Conservation (phyloP, 1,140 invertebrate genomes). For the Dolichoris vasculosae region DNA sequence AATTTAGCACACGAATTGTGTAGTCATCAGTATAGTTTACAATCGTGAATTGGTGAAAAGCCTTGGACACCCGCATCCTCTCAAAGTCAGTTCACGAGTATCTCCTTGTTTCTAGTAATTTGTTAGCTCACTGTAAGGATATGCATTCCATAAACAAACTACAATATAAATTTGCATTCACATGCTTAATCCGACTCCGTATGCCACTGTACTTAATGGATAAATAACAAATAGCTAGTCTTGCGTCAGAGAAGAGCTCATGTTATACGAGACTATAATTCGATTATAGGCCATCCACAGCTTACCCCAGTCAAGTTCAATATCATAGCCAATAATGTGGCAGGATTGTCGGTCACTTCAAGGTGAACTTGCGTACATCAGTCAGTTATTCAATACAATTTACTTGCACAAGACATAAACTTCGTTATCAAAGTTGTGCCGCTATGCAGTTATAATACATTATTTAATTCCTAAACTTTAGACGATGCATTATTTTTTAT, state of each 20-base stretch:
- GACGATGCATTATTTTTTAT: no score
- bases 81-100: neutral
- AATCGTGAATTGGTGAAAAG: constrained; percentile 12
- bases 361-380: neutral
- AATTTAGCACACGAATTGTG: neutral
- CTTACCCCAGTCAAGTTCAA: constrained; percentile 29
- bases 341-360: constrained; percentile 9
- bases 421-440: neutral
- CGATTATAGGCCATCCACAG: neutral
- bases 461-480: no score
- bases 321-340: constrained; percentile 34
- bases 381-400: constrained; percentile 35
- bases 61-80: neutral
- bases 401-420: constrained; percentile 12
- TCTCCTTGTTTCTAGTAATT: neutral
- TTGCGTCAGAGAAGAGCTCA: neutral
- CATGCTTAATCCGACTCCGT: neutral
- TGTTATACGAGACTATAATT: constrained; percentile 2
- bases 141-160: neutral
- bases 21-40: neutral
- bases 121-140: neutral
- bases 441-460: neutral
- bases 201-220: neutral
- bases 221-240: neutral
- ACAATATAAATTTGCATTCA: neutral